Evolutionary conservation across 2,888 invertebrate species (phyloP).

Genomic region (Cryptocheilus praepositus): DNA sequence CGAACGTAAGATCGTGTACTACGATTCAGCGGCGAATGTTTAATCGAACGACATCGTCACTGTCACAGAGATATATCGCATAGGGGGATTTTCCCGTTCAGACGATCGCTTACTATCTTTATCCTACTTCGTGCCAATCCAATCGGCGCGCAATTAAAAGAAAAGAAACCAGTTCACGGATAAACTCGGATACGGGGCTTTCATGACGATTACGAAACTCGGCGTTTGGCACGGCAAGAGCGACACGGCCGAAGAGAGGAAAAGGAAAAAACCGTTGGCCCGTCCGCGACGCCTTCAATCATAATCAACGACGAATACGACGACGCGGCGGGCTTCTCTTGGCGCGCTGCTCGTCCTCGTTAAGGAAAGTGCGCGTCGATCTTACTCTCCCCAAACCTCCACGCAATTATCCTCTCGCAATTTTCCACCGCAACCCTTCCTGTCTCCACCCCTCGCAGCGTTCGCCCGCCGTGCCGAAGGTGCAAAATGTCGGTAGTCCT

Average conservation of each 20-base stretch:
- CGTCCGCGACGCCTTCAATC: slow-evolving; percentile 15
- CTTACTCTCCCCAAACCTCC: slow-evolving; percentile 4
- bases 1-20: neutral
- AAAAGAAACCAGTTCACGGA: slow-evolving; percentile 1
- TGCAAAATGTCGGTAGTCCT: slow-evolving; percentile 10
- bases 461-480: neutral
- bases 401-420: slow-evolving; percentile 2
- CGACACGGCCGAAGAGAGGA: neutral
- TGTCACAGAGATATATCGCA: too few relatives aligned
- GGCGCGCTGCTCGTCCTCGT: slow-evolving; percentile 20
- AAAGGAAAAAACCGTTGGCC: neutral
- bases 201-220: slow-evolving; percentile 4
- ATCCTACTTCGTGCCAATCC: neutral
- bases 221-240: neutral
- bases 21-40: neutral
- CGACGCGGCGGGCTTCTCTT: neutral
- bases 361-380: slow-evolving; percentile 26
- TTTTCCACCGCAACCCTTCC: slow-evolving; percentile 1
- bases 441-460: neutral
- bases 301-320: slow-evolving; percentile 10
- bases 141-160: slow-evolving; percentile 2
- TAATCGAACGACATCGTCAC: too few relatives aligned
- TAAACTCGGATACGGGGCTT: slow-evolving; percentile 2
- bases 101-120: too few relatives aligned
- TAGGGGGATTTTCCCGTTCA: too few relatives aligned